Evolutionary conservation across 2,888 invertebrate species (phyloP).

Genomic region (Campoplex nolae): DNA sequence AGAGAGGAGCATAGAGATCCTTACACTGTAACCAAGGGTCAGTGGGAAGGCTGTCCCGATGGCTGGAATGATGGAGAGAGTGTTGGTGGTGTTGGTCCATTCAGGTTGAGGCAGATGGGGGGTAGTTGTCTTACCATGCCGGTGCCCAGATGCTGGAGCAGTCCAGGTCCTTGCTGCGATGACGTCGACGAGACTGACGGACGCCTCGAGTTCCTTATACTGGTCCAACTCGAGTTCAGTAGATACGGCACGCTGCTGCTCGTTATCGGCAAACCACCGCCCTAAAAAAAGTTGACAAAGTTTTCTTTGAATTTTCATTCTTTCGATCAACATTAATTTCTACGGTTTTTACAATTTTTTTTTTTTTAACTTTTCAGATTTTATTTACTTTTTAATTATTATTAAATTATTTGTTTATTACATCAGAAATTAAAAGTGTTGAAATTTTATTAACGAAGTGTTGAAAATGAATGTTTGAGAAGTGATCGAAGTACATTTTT

Average conservation of each 20-base stretch:
- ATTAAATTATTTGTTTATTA: too few species aligned
- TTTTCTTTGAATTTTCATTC: background rate
- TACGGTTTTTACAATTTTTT: background rate
- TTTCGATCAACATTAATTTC: background rate
- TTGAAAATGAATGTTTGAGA: too few species aligned
- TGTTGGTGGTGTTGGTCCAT: constrained; percentile 87
- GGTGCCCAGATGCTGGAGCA: constrained; percentile 95
- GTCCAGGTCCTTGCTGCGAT: constrained; percentile 89
- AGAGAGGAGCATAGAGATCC: constrained; percentile 82
- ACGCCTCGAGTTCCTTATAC: constrained; percentile 89
- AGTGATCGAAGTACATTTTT: too few species aligned
- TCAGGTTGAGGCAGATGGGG: constrained; percentile 88
- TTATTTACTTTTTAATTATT: background rate
- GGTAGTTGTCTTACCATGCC: constrained; percentile 96
- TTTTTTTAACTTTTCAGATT: background rate
- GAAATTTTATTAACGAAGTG: background rate
- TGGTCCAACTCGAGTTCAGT: constrained; percentile 92
- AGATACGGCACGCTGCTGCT: constrained; percentile 95
- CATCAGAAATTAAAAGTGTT: background rate
- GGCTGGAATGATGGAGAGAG: constrained; percentile 84
- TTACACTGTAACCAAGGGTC: constrained; percentile 86
- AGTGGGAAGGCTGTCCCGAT: constrained; percentile 86
- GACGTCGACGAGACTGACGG: constrained; percentile 90
- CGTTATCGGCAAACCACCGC: constrained; percentile 95
- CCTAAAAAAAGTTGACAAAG: constrained; percentile 85